These are phyloP conservation scores for Nemopilema nomurai DNA, from an alignment of 30 jellyfish, hydroid and myxozoan genomes.

Conservation along the genomic window DNA sequence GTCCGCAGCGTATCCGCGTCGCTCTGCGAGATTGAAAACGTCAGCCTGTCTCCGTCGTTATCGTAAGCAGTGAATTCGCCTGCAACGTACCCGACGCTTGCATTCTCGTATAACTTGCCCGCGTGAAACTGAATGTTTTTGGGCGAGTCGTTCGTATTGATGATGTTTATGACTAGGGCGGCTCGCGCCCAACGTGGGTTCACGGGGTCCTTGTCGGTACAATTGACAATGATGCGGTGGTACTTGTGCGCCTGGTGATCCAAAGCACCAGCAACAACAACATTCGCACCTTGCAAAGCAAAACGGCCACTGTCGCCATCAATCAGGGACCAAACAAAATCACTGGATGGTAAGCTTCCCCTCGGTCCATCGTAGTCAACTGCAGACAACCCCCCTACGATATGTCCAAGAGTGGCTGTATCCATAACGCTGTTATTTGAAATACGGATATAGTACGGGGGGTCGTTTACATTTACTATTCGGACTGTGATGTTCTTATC, in stretches of 20 bases:
- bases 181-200: slow-evolving; percentile 48
- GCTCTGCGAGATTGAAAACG: slow-evolving; percentile 50
- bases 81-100: slow-evolving; percentile 52
- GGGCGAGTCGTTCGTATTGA: slow-evolving; percentile 68
- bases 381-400: slow-evolving; percentile 82
- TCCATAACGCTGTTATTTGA: slow-evolving; percentile 61
- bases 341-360: slow-evolving; percentile 63
- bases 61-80: slow-evolving; percentile 75
- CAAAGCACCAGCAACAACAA: slow-evolving; percentile 57
- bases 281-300: slow-evolving; percentile 48
- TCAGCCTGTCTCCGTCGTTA: slow-evolving; percentile 58
- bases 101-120: slow-evolving; percentile 55
- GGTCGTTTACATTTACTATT: slow-evolving; percentile 78
- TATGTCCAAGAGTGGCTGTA: slow-evolving; percentile 57
- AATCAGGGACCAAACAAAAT: slow-evolving; percentile 69
- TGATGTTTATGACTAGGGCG: slow-evolving; percentile 26
- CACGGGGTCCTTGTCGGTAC: slow-evolving; percentile 77
- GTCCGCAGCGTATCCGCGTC: slow-evolving; percentile 25
- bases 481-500: slow-evolving; percentile 56
- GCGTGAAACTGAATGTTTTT: slow-evolving; percentile 34
- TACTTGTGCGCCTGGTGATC: slow-evolving; percentile 37
- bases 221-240: slow-evolving; percentile 61
- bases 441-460: slow-evolving; percentile 73
- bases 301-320: slow-evolving; percentile 62
- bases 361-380: slow-evolving; percentile 80